These are phyloP conservation scores for Aricia agestis DNA, from an alignment of 1,140 invertebrate species.

Conservation along the genomic window DNA sequence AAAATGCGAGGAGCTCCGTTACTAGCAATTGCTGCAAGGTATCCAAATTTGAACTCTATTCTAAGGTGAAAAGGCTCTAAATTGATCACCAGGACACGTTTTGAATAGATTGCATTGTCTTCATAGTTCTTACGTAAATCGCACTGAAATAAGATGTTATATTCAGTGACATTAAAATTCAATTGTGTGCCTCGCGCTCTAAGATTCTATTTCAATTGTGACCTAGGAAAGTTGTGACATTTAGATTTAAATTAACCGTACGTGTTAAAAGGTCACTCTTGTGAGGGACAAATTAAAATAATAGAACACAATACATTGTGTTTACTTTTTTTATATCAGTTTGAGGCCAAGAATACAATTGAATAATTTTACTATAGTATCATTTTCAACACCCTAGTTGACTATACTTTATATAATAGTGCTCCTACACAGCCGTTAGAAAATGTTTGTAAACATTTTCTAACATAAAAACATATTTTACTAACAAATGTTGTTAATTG, in stretches of 20 bases:
- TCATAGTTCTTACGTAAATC: slow-evolving; percentile 57
- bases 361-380: no score
- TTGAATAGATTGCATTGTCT: slow-evolving; percentile 72
- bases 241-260: slow-evolving; percentile 35
- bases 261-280: slow-evolving; percentile 64
- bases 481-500: no score
- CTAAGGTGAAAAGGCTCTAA: slow-evolving; percentile 21
- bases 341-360: no score
- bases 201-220: slow-evolving; percentile 33
- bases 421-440: no score
- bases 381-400: no score
- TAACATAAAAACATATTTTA: no score
- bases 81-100: slow-evolving; percentile 29
- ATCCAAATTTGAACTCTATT: slow-evolving; percentile 35
- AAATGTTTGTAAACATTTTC: no score
- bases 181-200: slow-evolving; percentile 27
- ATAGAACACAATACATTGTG: background rate
- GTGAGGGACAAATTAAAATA: slow-evolving; percentile 49
- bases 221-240: slow-evolving; percentile 25
- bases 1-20: slow-evolving; percentile 65
- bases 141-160: slow-evolving; percentile 48
- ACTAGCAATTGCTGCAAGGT: slow-evolving; percentile 36
- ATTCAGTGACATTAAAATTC: slow-evolving; percentile 27
- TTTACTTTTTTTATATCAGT: no score
- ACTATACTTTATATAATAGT: no score